A percentile compares a stretch with the other conserved stretches of the same genome.
Conservation (phyloP, 2,797 vertebrate genomes). For the Acanthurus lineatus region DNA sequence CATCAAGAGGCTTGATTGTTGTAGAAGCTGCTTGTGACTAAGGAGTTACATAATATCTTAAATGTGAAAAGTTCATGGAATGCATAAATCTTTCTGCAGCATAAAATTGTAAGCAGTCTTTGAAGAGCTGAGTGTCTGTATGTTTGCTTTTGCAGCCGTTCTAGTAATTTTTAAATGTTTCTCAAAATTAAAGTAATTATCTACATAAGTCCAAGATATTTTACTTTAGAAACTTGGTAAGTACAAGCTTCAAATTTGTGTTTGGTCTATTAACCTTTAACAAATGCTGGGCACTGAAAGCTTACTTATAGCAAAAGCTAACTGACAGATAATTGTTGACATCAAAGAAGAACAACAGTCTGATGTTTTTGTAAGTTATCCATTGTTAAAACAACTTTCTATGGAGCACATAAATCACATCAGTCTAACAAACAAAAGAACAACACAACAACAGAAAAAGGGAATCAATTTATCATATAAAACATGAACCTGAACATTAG, state of each 20-base stretch:
- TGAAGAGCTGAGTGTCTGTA: background rate
- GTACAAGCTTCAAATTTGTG: background rate
- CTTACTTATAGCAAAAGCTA: background rate
- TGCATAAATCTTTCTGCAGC: conserved; percentile 25
- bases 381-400: conserved; percentile 28
- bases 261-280: background rate
- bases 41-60: conserved; percentile 18
- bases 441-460: background rate
- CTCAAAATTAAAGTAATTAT: background rate
- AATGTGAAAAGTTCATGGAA: conserved; percentile 35
- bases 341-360: conserved; percentile 2
- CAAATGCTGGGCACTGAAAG: background rate
- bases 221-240: background rate
- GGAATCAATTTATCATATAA: background rate
- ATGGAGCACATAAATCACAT: conserved; percentile 1
- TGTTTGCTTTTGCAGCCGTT: background rate
- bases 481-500: background rate
- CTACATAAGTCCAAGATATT: background rate
- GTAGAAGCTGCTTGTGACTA: conserved; percentile 36
- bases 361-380: background rate
- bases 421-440: background rate
- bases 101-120: conserved; percentile 1
- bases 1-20: conserved; percentile 25
- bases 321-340: background rate
- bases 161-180: background rate